Evolutionary conservation across 2,888 invertebrate species (phyloP), one percentile per base, ranked within the genome.

Genomic region (Branchinecta sandiegonensis): DNA sequence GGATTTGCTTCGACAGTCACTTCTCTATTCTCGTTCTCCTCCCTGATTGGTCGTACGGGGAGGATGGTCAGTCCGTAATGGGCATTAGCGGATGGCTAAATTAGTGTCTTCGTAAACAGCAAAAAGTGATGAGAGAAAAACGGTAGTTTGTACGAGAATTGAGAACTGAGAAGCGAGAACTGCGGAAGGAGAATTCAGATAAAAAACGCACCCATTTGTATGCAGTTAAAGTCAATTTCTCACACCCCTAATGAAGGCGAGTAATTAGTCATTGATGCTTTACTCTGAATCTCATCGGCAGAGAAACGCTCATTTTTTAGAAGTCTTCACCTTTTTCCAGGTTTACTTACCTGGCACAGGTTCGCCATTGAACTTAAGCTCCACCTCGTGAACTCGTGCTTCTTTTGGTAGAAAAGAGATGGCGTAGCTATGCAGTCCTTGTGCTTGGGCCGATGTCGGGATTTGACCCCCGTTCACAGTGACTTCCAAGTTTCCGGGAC

Each of bases 391-490:
- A 47, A 88, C 85, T 69, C 90, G 85, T 0, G 93, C 86, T 76
- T 94, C 92, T 65, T 93, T 84, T 0, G 97, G 97, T 10, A 94
- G 91, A 79, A 99, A 99, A 48, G 95, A 94, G 74, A 97, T 96
- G 46, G 94, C 93, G 78, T 95, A 96, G 0, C 90, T 91, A 76
- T 94, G 93, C 47, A 94, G 93, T 47, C 96, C 96, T 77, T 95
- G 93, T 0, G 94, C 94, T 76, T 95, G 94, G 12, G 95, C 95
- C 46, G 93, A 93, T 0, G 95, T 95, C 0, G 96, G 94, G 48
- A 97, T 95, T 71, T 94, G 85, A 0, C 97, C 97, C 9, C 95
- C 94, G 76, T 99, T 97, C 47, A 99, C 96, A 0, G 95, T 94
- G 70, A 99, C 97, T 79, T 99, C 97, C 65, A 99, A 81, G 79